Evolutionary conservation across 1,140 invertebrate genomes (phyloP).

Genomic region (Drosophila varians): DNA sequence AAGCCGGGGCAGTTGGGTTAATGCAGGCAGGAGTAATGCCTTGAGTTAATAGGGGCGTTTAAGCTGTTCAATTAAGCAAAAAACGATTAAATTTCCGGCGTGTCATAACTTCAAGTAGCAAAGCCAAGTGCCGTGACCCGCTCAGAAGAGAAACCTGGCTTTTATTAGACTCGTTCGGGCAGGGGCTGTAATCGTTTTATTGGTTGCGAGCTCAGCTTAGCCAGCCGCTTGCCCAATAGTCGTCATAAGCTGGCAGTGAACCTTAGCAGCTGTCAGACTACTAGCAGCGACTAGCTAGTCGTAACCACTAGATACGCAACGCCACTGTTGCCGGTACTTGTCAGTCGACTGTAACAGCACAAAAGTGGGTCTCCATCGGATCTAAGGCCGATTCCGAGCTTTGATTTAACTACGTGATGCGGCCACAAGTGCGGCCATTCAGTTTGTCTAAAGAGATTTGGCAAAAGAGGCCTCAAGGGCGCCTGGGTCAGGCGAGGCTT

Average conservation of each 20-base stretch:
- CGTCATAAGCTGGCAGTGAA: slow-evolving; percentile 35
- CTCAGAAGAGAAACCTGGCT: slow-evolving; percentile 25
- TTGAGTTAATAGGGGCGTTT: background rate
- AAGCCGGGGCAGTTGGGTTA: background rate
- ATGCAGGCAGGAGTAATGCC: background rate
- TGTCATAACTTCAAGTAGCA: slow-evolving; percentile 7
- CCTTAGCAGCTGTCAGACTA: slow-evolving; percentile 21
- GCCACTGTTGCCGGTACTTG: slow-evolving; percentile 2
- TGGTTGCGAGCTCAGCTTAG: slow-evolving; percentile 12
- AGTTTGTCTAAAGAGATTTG: slow-evolving; percentile 13
- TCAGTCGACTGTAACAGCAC: slow-evolving; percentile 4
- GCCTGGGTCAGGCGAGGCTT: too few relatives aligned
- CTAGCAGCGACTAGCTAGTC: slow-evolving; percentile 21
- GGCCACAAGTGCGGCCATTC: slow-evolving; percentile 15
- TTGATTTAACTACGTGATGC: background rate
- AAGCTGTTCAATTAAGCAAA: slow-evolving; percentile 5
- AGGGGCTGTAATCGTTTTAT: slow-evolving; percentile 18
- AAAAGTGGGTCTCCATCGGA: slow-evolving; percentile 38
- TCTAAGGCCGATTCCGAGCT: slow-evolving; percentile 24
- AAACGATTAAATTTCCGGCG: background rate
- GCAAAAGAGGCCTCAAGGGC: slow-evolving; percentile 19
- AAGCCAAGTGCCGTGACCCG: slow-evolving; percentile 29
- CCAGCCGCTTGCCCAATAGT: slow-evolving; percentile 31
- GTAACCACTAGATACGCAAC: slow-evolving; percentile 34
- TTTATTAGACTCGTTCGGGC: slow-evolving; percentile 19